Evolutionary conservation across 2,888 invertebrate genomes (phyloP), one percentile per base, ranked within the genome.

Genomic region (Zhuqinia jingwanae): DNA sequence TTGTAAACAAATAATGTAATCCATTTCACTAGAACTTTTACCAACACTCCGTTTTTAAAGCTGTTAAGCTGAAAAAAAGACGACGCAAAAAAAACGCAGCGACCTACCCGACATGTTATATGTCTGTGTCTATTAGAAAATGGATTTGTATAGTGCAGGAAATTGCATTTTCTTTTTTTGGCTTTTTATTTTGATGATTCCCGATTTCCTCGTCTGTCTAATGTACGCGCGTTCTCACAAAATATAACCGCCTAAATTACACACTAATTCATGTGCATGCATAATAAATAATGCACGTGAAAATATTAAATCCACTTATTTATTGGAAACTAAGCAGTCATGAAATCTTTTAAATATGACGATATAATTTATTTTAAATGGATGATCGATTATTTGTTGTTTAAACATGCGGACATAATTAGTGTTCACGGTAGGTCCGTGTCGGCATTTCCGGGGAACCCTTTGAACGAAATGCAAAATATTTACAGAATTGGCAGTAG

Each of bases 381-480:
- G 20, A 30, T n/a, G n/a, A n/a, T n/a, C n/a, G n/a, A n/a, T n/a
- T n/a, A n/a, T 56, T 36, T 76, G 50, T 75, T 15, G 22, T 53
- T 63, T n/a, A 63, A 63, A 63, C 63, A n/a, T n/a, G n/a, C n/a
- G 22, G 36, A 3, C 15, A 15, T n/a, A 63, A 63, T 63, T 30
- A 63, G 17, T 17, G 30, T n/a, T 36, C 3, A 8, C 36, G 60
- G 60, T 10, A 1, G 53, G 22, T 42, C 20, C 45, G 73, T n/a
- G n/a, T 73, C 73, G 73, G 75, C 45, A 8, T 36, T 75, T 75
- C 53, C 27, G 0, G n/a, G 8, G 27, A 50, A 27, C 15, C 50
- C 75, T 75, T 75, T 75, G 75, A 75, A n/a, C 36, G 10, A 30
- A 75, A 30, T 30, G 20, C 22, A 75, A 8, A 17, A 68, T 75